A percentile compares a stretch with the other conserved stretches of the same genome.
Conservation (phyloP, 2,113 vertebrate genomes). For the Clarias gariepinus region DNA sequence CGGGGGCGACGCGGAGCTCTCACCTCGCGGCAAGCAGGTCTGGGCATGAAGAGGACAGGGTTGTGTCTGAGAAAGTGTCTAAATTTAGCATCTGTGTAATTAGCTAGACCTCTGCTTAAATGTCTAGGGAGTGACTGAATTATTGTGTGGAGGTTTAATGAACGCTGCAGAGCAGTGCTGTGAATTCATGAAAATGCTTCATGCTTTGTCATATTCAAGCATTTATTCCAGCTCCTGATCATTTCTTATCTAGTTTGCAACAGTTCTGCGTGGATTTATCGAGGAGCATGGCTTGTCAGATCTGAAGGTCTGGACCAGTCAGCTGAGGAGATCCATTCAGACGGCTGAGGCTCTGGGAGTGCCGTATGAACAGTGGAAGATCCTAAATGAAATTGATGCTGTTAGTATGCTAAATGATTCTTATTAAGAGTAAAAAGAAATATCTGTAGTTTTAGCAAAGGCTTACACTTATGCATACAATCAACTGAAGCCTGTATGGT, state of each 20-base stretch:
- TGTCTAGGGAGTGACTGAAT: neutral
- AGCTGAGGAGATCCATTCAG: slow-evolving; percentile 94
- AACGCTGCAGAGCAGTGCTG: neutral
- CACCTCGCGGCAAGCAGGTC: slow-evolving; percentile 84
- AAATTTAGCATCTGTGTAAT: neutral
- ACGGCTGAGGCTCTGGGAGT: slow-evolving; percentile 88
- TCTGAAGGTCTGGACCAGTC: slow-evolving; percentile 97
- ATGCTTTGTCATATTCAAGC: neutral
- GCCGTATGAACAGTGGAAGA: slow-evolving; percentile 97
- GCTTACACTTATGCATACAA: neutral
- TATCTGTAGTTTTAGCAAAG: neutral
- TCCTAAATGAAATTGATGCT: slow-evolving; percentile 94
- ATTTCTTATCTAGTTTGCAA: slow-evolving; percentile 76
- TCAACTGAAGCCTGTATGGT: neutral
- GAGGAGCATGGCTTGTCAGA: slow-evolving; percentile 86
- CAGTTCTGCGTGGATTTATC: slow-evolving; percentile 81
- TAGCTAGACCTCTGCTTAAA: neutral
- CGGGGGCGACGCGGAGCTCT: slow-evolving; percentile 90
- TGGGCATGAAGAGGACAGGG: neutral
- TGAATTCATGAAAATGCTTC: neutral
- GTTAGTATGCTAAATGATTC: slow-evolving; percentile 72
- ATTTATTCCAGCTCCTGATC: neutral
- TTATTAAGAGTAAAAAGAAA: neutral
- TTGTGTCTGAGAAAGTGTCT: neutral
- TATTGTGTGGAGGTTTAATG: neutral